Evolutionary conservation across 2,888 invertebrate genomes (phyloP).

Genomic region (Ptychoptera contaminata): DNA sequence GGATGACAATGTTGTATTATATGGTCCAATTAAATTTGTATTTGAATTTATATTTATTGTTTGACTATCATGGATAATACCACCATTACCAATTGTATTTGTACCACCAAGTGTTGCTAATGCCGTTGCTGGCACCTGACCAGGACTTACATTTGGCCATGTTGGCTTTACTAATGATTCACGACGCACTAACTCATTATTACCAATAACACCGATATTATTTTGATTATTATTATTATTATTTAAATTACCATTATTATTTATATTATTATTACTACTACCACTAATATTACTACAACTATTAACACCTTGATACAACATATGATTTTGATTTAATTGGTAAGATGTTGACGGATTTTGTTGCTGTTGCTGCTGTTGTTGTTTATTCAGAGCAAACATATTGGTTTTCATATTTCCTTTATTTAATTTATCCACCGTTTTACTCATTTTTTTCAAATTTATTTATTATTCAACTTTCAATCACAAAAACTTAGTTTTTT

Average conservation of each 20-base stretch:
- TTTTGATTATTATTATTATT: background rate
- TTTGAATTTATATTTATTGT: no score
- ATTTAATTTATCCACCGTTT: no score
- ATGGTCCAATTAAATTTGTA: background rate
- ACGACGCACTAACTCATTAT: conserved; percentile 16
- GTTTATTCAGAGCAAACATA: background rate
- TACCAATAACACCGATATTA: no score
- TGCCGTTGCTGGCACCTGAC: conserved; percentile 26
- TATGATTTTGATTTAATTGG: background rate
- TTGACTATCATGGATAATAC: no score
- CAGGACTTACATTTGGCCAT: conserved; percentile 30
- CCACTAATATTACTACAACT: background rate
- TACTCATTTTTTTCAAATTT: no score
- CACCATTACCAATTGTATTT: conserved; percentile 18
- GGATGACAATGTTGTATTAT: background rate
- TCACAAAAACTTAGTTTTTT: no score
- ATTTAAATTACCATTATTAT: background rate
- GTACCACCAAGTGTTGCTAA: conserved; percentile 20
- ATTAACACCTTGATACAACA: background rate
- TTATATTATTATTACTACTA: background rate
- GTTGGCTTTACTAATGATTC: conserved; percentile 31
- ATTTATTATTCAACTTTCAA: no score
- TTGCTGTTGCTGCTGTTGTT: conserved; percentile 2
- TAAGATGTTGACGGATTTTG: background rate
- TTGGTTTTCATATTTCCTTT: background rate